Evolutionary conservation across 2,888 invertebrate species (phyloP).

Genomic region (Capitulum mitella): DNA sequence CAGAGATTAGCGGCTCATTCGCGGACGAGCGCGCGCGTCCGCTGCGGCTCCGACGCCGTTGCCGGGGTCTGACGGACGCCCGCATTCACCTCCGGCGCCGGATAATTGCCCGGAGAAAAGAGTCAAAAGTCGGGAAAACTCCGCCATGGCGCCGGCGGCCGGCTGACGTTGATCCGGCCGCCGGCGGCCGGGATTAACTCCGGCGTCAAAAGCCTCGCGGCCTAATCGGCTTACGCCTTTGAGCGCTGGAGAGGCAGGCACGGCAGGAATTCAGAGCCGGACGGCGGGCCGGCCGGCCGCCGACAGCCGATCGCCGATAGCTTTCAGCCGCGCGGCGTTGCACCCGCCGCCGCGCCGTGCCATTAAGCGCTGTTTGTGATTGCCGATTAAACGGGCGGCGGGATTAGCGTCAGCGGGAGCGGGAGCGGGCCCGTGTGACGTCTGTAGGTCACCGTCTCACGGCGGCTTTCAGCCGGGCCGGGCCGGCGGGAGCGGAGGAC

Average conservation of each 20-base stretch:
- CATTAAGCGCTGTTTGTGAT: no score
- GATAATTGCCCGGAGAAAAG: neutral
- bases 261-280: neutral
- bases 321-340: neutral
- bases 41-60: neutral
- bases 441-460: no score
- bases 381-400: neutral
- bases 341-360: neutral
- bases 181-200: neutral
- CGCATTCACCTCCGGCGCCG: neutral
- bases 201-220: neutral
- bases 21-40: no score
- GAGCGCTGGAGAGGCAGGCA: neutral
- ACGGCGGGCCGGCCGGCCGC: neutral
- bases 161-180: neutral
- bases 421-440: no score
- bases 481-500: no score
- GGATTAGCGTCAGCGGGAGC: no score
- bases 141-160: neutral
- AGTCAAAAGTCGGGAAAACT: neutral
- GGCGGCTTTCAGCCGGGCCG: no score
- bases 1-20: neutral
- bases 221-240: neutral
- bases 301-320: neutral
- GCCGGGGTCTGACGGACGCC: neutral